A percentile compares a stretch with the other conserved stretches of the same genome.
These are phyloP conservation scores for Hucho hucho DNA, from an alignment of 2,113 vertebrate species.

Conservation along the genomic window DNA sequence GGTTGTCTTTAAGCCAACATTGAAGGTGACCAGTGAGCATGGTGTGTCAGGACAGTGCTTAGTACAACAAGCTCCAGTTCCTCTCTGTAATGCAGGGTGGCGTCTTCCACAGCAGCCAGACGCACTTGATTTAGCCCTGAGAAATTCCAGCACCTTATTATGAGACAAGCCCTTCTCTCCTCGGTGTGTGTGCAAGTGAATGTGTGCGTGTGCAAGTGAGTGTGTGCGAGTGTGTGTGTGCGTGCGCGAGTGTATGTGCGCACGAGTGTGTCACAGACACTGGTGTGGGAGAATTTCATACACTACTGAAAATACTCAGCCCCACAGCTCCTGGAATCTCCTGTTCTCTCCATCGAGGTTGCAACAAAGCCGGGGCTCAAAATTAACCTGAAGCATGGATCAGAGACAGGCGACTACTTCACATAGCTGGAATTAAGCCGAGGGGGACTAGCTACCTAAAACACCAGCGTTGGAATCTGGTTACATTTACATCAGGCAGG, in stretches of 20 bases:
- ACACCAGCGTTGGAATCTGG: slow-evolving; percentile 31
- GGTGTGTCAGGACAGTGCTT: slow-evolving; percentile 39
- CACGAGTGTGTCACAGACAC: slow-evolving; percentile 8
- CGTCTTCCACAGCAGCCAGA: slow-evolving; percentile 13
- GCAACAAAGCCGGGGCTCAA: slow-evolving; percentile 51
- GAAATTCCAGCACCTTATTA: slow-evolving; percentile 60
- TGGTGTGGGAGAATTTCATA: slow-evolving; percentile 47
- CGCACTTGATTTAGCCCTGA: slow-evolving; percentile 51
- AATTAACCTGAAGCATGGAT: slow-evolving; percentile 41
- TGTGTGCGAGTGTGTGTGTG: too few relatives aligned
- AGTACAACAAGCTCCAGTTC: slow-evolving; percentile 33
- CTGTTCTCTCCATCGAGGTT: slow-evolving; percentile 22
- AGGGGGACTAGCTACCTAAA: slow-evolving; percentile 27
- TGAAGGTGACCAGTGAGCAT: slow-evolving; percentile 24
- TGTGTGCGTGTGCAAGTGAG: slow-evolving; percentile 1
- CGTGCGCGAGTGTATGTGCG: too few relatives aligned
- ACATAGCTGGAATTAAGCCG: slow-evolving; percentile 40
- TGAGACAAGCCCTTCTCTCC: slow-evolving; percentile 44
- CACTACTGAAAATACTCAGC: slow-evolving; percentile 63
- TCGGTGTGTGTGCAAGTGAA: too few relatives aligned
- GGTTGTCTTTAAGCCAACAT: not conserved
- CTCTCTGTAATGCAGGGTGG: slow-evolving; percentile 23
- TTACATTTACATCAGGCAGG: slow-evolving; percentile 31
- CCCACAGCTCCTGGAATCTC: slow-evolving; percentile 39
- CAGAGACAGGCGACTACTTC: slow-evolving; percentile 31